phyloP scores from a whole-genome alignment of 2,113 vertebrate genomes.

The Ptilorrhoa leucosticta region DNA sequence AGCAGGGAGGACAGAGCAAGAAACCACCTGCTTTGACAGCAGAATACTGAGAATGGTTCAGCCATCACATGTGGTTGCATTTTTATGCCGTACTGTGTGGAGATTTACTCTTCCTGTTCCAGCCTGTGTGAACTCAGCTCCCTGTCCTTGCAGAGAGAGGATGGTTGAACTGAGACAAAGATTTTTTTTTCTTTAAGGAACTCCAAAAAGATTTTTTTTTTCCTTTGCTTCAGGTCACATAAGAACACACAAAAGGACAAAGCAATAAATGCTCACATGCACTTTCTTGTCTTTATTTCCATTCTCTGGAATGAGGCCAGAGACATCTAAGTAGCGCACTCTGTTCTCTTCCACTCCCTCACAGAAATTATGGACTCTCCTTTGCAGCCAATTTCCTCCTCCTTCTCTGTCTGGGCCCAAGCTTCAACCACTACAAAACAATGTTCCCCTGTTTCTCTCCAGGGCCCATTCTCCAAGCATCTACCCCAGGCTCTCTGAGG shows the following conservation, averaged over 20 bases:
- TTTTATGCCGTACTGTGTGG: not conserved
- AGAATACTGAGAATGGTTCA: not conserved
- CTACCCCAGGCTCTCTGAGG: not conserved
- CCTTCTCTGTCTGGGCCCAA: not conserved
- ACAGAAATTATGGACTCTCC: not conserved
- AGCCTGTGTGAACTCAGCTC: not conserved
- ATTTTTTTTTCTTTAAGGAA: not conserved
- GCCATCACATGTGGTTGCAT: not conserved
- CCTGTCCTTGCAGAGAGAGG: not conserved
- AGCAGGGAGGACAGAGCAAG: not conserved
- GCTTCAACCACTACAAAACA: not conserved
- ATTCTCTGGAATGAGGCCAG: slow-evolving; percentile 29
- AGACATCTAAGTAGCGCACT: slow-evolving; percentile 1
- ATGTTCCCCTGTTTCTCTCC: slow-evolving; percentile 12
- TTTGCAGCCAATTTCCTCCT: slow-evolving; percentile 43
- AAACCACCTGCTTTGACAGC: not conserved
- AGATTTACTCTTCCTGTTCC: not conserved
- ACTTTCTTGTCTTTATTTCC: slow-evolving; percentile 46
- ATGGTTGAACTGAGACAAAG: not conserved
- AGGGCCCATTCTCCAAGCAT: not conserved
- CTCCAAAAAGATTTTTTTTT: not conserved
- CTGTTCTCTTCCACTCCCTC: slow-evolving; percentile 33
- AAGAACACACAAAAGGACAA: slow-evolving; percentile 13
- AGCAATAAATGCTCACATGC: slow-evolving; percentile 15
- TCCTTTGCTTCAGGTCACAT: not conserved